Percentiles rank a stretch among this genome's conserved stretches.
Conservation (phyloP, 2,113 vertebrate genomes). For the Nettapus auritus region DNA sequence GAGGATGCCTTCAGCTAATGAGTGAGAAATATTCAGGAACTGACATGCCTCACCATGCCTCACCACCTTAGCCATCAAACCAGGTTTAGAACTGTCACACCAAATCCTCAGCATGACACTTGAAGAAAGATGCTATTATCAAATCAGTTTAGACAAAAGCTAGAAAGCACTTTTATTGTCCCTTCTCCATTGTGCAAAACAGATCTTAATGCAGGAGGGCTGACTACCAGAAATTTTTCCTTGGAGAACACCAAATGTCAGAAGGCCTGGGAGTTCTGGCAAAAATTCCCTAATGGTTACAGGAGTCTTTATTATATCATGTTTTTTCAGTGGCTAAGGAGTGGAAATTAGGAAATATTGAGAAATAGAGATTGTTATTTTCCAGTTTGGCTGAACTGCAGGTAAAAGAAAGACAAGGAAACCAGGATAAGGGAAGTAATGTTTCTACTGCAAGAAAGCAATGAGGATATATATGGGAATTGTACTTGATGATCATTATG, state of each 20-base stretch:
- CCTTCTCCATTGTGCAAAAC: background rate
- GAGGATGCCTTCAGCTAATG: background rate
- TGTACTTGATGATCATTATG: no score
- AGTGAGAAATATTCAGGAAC: background rate
- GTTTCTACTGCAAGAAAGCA: background rate
- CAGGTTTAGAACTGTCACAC: background rate
- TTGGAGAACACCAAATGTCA: background rate
- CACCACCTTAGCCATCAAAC: background rate
- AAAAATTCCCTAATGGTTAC: background rate
- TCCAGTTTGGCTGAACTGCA: background rate
- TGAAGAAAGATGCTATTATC: background rate
- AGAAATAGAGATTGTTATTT: background rate
- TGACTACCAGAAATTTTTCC: background rate
- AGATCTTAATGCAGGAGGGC: background rate
- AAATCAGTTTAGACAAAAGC: background rate
- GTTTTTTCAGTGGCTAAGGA: background rate
- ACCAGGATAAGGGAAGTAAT: background rate
- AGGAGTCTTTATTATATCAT: background rate
- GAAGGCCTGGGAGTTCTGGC: background rate
- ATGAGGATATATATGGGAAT: background rate
- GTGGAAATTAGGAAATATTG: background rate
- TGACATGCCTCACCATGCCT: background rate
- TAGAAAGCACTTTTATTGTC: background rate
- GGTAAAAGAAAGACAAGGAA: background rate
- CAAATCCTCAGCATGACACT: background rate